Conservation (phyloP, 2,888 invertebrate species). For the Lasioglossum figueresi region DNA sequence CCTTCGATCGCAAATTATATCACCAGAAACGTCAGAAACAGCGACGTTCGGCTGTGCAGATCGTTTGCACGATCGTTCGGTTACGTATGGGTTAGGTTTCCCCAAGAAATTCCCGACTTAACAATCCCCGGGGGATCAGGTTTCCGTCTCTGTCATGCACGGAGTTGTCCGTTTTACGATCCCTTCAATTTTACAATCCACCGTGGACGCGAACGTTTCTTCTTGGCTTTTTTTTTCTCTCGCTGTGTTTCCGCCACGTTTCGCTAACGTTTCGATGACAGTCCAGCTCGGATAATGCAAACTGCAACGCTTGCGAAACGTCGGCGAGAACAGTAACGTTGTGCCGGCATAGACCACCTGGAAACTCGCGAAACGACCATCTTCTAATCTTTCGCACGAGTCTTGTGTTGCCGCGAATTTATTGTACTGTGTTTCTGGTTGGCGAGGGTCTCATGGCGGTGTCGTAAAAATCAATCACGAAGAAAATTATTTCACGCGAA, state of each 20-base stretch:
- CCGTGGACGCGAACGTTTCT: not conserved
- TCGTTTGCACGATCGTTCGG: conserved; percentile 29
- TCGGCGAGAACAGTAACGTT: conserved; percentile 13
- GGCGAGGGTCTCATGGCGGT: not conserved
- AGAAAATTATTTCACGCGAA: not conserved
- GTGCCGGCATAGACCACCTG: conserved; percentile 6
- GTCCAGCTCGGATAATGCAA: conserved; percentile 7
- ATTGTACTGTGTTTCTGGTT: not conserved
- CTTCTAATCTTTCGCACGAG: conserved; percentile 13
- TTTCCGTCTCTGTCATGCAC: conserved; percentile 1
- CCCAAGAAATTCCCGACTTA: conserved; percentile 9
- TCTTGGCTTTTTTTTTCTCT: not conserved
- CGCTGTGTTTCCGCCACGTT: not conserved
- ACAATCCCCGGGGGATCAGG: not conserved
- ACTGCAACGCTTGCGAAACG: conserved; percentile 24
- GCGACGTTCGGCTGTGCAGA: conserved; percentile 10
- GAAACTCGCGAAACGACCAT: conserved; percentile 2
- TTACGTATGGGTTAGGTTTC: conserved; percentile 16
- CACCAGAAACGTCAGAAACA: conserved; percentile 50
- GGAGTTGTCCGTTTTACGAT: conserved; percentile 3
- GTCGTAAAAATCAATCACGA: not conserved
- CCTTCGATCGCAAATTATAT: conserved; percentile 59
- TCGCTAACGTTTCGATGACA: not conserved
- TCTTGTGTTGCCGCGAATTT: not conserved
- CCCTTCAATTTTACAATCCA: not conserved